A percentile compares a stretch with the other conserved stretches of the same genome.
These are phyloP conservation scores for Ips nitidus DNA, from an alignment of 1,140 invertebrate species.

Conservation along the genomic window DNA sequence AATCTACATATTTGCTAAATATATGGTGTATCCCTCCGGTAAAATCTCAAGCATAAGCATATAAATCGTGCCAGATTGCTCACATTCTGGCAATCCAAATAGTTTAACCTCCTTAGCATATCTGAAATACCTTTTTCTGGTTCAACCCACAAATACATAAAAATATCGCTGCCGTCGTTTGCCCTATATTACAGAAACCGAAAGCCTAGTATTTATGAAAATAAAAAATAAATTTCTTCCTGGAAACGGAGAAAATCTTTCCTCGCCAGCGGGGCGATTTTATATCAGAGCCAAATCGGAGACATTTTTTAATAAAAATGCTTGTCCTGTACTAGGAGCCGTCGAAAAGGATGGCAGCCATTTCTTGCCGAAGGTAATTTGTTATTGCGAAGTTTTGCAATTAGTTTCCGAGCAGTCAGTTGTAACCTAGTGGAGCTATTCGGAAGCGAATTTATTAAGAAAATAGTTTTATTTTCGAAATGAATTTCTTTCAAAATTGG, in stretches of 20 bases:
- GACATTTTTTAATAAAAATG: conserved; percentile 6
- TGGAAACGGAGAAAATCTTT: background rate
- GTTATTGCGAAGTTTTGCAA: background rate
- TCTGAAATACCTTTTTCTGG: no score
- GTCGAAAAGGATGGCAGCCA: background rate
- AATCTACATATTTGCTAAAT: no score
- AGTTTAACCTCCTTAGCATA: no score
- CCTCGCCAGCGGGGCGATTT: background rate
- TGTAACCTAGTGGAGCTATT: background rate
- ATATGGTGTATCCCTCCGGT: no score
- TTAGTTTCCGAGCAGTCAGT: conserved; percentile 3
- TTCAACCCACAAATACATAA: no score
- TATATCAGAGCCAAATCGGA: background rate
- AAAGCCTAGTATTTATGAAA: background rate
- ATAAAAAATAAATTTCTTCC: background rate
- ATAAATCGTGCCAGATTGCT: no score
- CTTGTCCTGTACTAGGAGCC: background rate
- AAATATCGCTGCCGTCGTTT: no score
- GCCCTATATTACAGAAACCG: background rate
- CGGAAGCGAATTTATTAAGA: background rate
- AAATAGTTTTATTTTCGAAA: background rate
- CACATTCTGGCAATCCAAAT: no score
- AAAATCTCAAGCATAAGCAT: no score
- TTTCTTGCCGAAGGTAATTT: conserved; percentile 5
- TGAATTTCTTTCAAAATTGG: no score